Conservation (phyloP, 2,888 invertebrate genomes). For the Apodemia hepburni region DNA sequence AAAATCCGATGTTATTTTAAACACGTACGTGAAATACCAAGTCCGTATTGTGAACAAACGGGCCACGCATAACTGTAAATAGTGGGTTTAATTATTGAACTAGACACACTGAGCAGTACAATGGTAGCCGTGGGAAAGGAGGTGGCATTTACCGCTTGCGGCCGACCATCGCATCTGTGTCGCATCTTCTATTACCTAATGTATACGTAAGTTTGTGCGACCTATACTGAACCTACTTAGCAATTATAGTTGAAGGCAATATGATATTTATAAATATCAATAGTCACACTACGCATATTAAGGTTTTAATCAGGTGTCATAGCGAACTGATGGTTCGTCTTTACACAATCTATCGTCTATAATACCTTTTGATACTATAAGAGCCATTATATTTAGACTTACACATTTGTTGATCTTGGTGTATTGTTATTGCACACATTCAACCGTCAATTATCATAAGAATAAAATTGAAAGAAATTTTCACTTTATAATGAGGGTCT, state of each 20-base stretch:
- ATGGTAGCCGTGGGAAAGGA: conserved; percentile 58
- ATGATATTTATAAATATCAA: conserved; percentile 3
- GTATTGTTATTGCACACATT: too few relatives aligned
- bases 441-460: too few relatives aligned
- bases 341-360: too few relatives aligned
- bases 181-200: conserved; percentile 52
- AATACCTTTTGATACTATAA: too few relatives aligned
- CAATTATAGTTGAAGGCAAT: conserved; percentile 10
- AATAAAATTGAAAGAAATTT: too few relatives aligned
- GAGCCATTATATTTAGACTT: too few relatives aligned
- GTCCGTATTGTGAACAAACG: conserved; percentile 14
- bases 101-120: conserved; percentile 51
- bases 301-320: not conserved
- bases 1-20: conserved; percentile 16
- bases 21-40: conserved; percentile 30
- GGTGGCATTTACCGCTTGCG: conserved; percentile 47
- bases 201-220: conserved; percentile 27
- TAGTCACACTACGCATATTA: not conserved
- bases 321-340: not conserved
- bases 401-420: too few relatives aligned
- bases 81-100: conserved; percentile 52
- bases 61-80: conserved; percentile 36
- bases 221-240: conserved; percentile 9
- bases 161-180: conserved; percentile 27
- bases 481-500: too few relatives aligned